phyloP scores from a whole-genome alignment of 92 coral and sea anemone species.

The Chrysogorgia sp. region DNA sequence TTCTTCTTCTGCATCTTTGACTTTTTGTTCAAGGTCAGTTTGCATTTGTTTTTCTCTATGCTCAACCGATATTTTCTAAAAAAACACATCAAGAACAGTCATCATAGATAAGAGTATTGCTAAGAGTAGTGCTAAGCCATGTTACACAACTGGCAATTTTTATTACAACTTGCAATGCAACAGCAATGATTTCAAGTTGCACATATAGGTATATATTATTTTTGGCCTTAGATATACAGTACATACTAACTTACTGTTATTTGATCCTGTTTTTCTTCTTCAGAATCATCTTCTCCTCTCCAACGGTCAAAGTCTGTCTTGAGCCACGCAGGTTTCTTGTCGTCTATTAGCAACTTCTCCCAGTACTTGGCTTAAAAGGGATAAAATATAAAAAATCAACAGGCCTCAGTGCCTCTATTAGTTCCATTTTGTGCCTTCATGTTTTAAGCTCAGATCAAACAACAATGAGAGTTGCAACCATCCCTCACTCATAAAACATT shows the following conservation, averaged over 20 bases:
- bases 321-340: slow-evolving; percentile 33
- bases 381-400: too few relatives aligned
- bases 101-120: too few relatives aligned
- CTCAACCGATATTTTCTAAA: slow-evolving; percentile 47
- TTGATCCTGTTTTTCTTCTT: slow-evolving; percentile 32
- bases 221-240: background rate
- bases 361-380: slow-evolving; percentile 23
- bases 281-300: slow-evolving; percentile 42
- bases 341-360: slow-evolving; percentile 24
- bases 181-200: background rate
- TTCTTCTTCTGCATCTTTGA: slow-evolving; percentile 41
- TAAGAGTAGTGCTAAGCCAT: too few relatives aligned
- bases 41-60: slow-evolving; percentile 34
- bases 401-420: too few relatives aligned
- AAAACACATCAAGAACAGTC: too few relatives aligned
- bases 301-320: slow-evolving; percentile 42
- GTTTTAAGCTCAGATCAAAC: background rate
- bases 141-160: too few relatives aligned
- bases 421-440: too few relatives aligned
- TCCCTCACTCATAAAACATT: too few relatives aligned
- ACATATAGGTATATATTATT: background rate
- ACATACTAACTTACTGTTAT: slow-evolving; percentile 20
- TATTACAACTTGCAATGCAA: too few relatives aligned
- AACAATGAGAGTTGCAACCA: too few relatives aligned
- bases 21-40: slow-evolving; percentile 19